Evolutionary conservation across 2,797 vertebrate species (phyloP).

Genomic region (Craterocephalus amniculus): DNA sequence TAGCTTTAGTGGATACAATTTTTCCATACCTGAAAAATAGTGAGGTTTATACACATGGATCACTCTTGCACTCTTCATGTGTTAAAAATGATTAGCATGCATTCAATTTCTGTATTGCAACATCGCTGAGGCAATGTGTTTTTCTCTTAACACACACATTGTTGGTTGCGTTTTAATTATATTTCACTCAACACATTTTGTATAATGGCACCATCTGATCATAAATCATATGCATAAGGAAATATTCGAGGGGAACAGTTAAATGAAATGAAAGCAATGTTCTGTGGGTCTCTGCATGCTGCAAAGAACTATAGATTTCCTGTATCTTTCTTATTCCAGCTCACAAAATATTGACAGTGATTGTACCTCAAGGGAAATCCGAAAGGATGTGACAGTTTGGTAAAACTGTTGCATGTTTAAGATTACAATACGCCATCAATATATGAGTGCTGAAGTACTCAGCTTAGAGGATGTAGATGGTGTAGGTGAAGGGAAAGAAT

Average conservation of each 20-base stretch:
- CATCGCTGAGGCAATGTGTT: slow-evolving; percentile 9
- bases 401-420: slow-evolving; percentile 24
- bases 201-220: slow-evolving; percentile 35
- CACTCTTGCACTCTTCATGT: background rate
- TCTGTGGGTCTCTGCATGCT: slow-evolving; percentile 15
- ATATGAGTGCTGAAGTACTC: slow-evolving; percentile 27
- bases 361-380: slow-evolving; percentile 32
- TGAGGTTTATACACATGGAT: slow-evolving; percentile 21
- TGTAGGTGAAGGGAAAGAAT: slow-evolving; percentile 54
- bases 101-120: slow-evolving; percentile 14
- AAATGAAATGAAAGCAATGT: slow-evolving; percentile 32
- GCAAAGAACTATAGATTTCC: slow-evolving; percentile 44
- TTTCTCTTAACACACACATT: slow-evolving; percentile 8
- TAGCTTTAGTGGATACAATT: slow-evolving; percentile 97
- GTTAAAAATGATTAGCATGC: slow-evolving; percentile 6
- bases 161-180: slow-evolving; percentile 26
- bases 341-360: slow-evolving; percentile 24
- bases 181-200: slow-evolving; percentile 24
- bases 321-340: slow-evolving; percentile 30
- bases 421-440: slow-evolving; percentile 4
- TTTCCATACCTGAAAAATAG: slow-evolving; percentile 89
- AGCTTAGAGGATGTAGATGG: slow-evolving; percentile 30
- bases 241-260: slow-evolving; percentile 27
- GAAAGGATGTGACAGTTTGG: slow-evolving; percentile 24
- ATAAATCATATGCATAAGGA: slow-evolving; percentile 37